Base-by-base conservation (phyloP, 1,140 invertebrate species). In the Sitophilus oryzae region DNA sequence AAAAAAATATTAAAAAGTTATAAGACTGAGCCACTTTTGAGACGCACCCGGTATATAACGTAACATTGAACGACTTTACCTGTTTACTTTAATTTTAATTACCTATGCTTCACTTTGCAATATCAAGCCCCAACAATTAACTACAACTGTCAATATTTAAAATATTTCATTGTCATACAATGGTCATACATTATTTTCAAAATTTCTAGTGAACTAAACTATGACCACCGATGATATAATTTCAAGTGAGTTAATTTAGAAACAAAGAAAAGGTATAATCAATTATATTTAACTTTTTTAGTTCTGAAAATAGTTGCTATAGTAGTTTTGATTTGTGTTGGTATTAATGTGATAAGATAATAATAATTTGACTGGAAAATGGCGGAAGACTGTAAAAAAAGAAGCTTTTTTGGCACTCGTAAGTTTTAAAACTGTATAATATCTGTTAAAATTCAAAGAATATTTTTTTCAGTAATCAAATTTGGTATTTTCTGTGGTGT, bases 401-500 rank as follows among this genome's bases (percentile, higher is more conserved):
- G 43, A 9, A 54, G 52, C 15, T 23, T 8, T 11, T 47, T 46
- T 9, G 52, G 52, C 8, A 36, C 20, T 5, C 11, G 43, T 54
- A 54, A 47, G 43, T 34, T 16, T 34, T 11, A 35, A 3, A 3
- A 2, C 4, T 20, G 14, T 21, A 16, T 11, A 20, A 9, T 20
- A 20, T 11, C 40, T 18, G 18, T 18, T 16, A 19, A 19, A 19
- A 19, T 18, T 9, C 2, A 18, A 42, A 3, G 4, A n/a, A 6
- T 42, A 10, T 42, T 19, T n/a, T 42, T 53, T 38, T 53, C 14
- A 53, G 41, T 53, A 38, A 10, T 45, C 15, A 54, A 41, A 46
- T 47, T 46, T 11, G 52, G 52, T 20, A 11, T 46, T 8, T 23
- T 54, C 14, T 46, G 43, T 19, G 52, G 3, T 4, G 16, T 23